Evolutionary conservation across 92 coral and sea anemone genomes (phyloP), one percentile per base, ranked within the genome.

Genomic region (Umimayanthus kanabou): DNA sequence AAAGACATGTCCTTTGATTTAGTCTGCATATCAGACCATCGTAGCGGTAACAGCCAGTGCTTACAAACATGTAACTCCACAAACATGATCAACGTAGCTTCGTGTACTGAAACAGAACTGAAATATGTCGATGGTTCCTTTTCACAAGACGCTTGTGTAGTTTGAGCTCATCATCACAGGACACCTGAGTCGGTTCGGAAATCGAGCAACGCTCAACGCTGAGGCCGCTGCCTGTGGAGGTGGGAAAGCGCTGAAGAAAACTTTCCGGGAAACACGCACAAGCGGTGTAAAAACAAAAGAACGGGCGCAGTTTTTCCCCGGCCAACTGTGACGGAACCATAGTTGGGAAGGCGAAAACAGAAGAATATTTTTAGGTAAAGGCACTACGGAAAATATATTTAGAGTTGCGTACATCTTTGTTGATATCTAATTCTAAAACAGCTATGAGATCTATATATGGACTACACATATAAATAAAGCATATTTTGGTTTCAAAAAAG

Each of bases 151-250:
- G 15, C 42, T 75, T 39, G n/a, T 9, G 26, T 39, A 75, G 79
- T 9, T 75, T 75, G 79, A 75, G 79, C 50, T 39, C 47, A 37
- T 75, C 50, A 28, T 75, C 79, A 75, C 53, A 22, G 23, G 79
- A 75, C 49, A 75, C 45, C 16, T 40, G 29, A 75, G 53, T 73
- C 53, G 25, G 79, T 20, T 75, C 79, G 79, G 79, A 75, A 75
- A 43, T 43, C 50, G 30, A 61, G 9, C 69, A 61, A 23, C 26
- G 69, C 7, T 61, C 50, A 75, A 0, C 11, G 79, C 79, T 75
- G 79, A 75, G 45, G 42, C 79, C 14, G 11, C 42, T 75, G 20
- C 58, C 79, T 2, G 4, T 75, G 79, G 4, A 37, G 47, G 79
- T 20, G 25, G 45, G 50, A 39, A 5, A 75, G 79, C 50, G 79